phyloP scores from a whole-genome alignment of 2,113 vertebrate species.

The Gambusia affinis region DNA sequence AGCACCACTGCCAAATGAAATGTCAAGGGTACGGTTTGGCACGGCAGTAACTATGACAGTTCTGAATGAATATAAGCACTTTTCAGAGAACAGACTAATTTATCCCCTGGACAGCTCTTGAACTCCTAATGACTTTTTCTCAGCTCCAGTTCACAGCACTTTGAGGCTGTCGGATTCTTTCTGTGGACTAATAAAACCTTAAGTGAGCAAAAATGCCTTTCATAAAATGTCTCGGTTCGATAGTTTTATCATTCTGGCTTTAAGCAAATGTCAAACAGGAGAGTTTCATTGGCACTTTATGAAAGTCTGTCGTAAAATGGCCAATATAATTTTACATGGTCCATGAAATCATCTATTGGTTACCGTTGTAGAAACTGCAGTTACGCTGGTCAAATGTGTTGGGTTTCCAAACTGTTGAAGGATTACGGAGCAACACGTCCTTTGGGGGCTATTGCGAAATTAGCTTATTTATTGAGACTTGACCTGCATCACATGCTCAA shows the following conservation, averaged over 20 bases:
- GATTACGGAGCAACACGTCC: slow-evolving; percentile 7
- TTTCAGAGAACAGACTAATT: slow-evolving; percentile 60
- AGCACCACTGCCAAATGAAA: slow-evolving; percentile 38
- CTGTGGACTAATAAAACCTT: slow-evolving; percentile 77
- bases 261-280: slow-evolving; percentile 71
- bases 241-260: slow-evolving; percentile 72
- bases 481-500: background rate
- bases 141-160: slow-evolving; percentile 43
- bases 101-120: slow-evolving; percentile 62
- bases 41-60: slow-evolving; percentile 28
- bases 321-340: slow-evolving; percentile 74
- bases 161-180: slow-evolving; percentile 39
- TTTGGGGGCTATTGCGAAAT: background rate
- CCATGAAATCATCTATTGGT: slow-evolving; percentile 75
- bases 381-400: slow-evolving; percentile 64
- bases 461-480: background rate
- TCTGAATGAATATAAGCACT: slow-evolving; percentile 32
- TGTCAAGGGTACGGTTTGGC: slow-evolving; percentile 45
- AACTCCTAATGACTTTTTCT: slow-evolving; percentile 66
- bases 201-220: slow-evolving; percentile 79
- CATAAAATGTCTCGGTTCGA: slow-evolving; percentile 74
- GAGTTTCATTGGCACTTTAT: slow-evolving; percentile 62
- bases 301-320: slow-evolving; percentile 69
- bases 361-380: slow-evolving; percentile 55
- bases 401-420: slow-evolving; percentile 45